Evolutionary conservation across 2,797 vertebrate genomes (phyloP).

Genomic region (Brotula barbata): DNA sequence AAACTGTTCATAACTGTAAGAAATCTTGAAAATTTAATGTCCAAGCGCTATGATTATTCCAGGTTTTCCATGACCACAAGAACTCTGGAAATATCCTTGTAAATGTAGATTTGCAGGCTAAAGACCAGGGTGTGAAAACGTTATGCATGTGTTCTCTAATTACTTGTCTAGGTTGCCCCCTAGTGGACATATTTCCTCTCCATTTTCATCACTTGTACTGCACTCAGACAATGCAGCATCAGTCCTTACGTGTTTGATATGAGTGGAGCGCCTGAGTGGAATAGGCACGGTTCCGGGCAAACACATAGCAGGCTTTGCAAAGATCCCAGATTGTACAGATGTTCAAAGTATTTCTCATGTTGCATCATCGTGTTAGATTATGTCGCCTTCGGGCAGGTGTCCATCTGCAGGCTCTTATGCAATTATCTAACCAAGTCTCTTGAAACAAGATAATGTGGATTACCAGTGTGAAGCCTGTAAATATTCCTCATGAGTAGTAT

Average conservation of each 20-base stretch:
- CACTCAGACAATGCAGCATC: neutral
- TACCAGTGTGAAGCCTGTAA: conserved; percentile 30
- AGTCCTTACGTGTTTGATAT: neutral
- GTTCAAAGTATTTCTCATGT: too few relatives aligned
- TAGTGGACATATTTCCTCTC: conserved; percentile 47
- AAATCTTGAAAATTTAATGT: too few relatives aligned
- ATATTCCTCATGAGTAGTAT: conserved; percentile 41
- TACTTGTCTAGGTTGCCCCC: conserved; percentile 57
- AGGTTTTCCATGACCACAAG: too few relatives aligned
- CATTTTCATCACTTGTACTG: conserved; percentile 13
- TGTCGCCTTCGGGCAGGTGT: conserved; percentile 4
- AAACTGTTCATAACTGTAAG: too few relatives aligned
- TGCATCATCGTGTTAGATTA: too few relatives aligned
- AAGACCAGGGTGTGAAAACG: neutral
- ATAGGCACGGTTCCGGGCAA: too few relatives aligned
- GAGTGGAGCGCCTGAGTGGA: too few relatives aligned
- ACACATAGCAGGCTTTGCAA: neutral
- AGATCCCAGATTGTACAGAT: neutral
- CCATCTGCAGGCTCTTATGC: conserved; percentile 41
- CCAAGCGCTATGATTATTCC: too few relatives aligned
- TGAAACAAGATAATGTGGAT: conserved; percentile 63
- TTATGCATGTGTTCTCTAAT: conserved; percentile 1
- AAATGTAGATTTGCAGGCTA: neutral
- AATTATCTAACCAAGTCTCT: conserved; percentile 54
- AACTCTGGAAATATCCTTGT: neutral